phyloP scores from a whole-genome alignment of 2,113 vertebrate genomes.

The Gracilinanus agilis region DNA sequence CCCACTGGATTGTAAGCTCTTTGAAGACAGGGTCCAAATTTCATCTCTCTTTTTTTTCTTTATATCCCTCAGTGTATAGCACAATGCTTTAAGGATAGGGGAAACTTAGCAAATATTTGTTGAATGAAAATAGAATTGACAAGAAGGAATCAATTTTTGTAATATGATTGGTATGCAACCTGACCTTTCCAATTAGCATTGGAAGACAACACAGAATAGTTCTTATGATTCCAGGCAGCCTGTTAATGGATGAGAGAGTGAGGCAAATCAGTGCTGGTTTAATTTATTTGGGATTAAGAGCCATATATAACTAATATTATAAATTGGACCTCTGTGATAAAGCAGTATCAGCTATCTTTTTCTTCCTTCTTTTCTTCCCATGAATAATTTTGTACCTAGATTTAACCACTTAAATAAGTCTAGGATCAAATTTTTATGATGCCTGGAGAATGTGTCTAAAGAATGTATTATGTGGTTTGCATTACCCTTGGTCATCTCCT shows the following conservation, averaged over 20 bases:
- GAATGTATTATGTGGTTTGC: not conserved
- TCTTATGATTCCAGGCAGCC: conserved; percentile 3
- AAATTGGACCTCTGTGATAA: conserved; percentile 35
- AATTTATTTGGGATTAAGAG: conserved; percentile 4
- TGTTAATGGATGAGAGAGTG: conserved; percentile 1
- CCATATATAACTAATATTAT: not conserved
- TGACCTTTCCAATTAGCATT: not conserved
- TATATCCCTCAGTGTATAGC: not conserved
- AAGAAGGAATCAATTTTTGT: not conserved
- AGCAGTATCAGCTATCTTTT: not conserved
- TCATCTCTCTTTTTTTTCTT: not conserved
- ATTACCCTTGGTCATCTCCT: not conserved
- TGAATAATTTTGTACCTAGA: conserved; percentile 19
- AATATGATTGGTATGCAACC: not conserved
- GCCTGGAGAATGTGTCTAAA: not conserved
- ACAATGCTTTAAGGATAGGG: not conserved
- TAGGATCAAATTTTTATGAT: conserved; percentile 21
- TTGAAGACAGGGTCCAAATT: not conserved
- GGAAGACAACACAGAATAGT: not conserved
- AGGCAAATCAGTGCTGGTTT: conserved; percentile 22
- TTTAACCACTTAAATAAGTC: conserved; percentile 19
- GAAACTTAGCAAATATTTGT: not conserved
- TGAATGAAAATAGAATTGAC: not conserved
- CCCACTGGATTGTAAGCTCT: not conserved
- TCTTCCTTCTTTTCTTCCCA: conserved; percentile 20